Evolutionary conservation across 1,140 invertebrate species (phyloP), one percentile per base, ranked within the genome.

Genomic region (Micrasema minimum): DNA sequence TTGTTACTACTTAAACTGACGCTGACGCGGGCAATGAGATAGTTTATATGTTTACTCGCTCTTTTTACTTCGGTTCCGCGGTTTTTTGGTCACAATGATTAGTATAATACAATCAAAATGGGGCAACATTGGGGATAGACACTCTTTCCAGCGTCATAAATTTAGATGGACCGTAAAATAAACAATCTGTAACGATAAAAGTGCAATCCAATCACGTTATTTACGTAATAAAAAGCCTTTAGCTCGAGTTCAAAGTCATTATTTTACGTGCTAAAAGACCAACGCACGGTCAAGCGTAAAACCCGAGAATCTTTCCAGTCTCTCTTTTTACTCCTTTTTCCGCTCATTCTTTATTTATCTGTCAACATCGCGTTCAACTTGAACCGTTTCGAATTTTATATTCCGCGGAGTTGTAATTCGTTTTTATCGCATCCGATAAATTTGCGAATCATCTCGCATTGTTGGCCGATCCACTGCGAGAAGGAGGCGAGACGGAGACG

Each of bases 31-130:
- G 59, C 59, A 41, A 64, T 64, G 45, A 64, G 45, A 46, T 38
- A 26, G 26, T 64, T 64, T 31, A 46, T 64, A 45, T 45, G 20
- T 45, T 64, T 64, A 46, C 26, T 46, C 26, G 53, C 53, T 57
- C 35, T 57, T 57, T 57, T 35, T 9, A 16, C 57, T 23, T 6
- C n/a, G 57, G 57, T 20, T 2, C 26, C 2, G 20, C 5, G 16
- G 4, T 23, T 55, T 51, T n/a, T 35, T 31, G 20, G 18, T 14
- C 26, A n/a, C 26, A 0, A 16, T 14, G 26, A 23, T 31, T 14
- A n/a, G 43, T 5, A 46, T 31, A 55, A 55, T 55, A 7, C 46
- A 48, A 0, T 22, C 4, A 26, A 26, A 53, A 53, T 22, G 23
- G 14, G 4, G 23, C 23, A 23, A 31, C 50, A 31, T 35, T 31